phyloP scores from a whole-genome alignment of 2,113 vertebrate genomes.

The Corydoras sp. region DNA sequence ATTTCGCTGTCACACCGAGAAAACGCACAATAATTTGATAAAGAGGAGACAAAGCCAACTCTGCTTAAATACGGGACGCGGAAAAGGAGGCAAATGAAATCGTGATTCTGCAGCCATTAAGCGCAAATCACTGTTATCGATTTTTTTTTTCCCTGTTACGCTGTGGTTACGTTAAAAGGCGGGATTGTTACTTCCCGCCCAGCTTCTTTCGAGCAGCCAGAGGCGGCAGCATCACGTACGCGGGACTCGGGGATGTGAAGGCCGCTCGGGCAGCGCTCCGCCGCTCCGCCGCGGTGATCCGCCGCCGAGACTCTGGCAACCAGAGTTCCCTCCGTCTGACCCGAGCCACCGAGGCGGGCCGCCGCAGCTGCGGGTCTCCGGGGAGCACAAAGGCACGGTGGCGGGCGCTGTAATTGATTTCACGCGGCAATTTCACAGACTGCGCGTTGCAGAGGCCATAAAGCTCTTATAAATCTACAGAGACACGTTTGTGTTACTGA shows the following conservation, averaged over 20 bases:
- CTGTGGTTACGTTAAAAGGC: constrained; percentile 19
- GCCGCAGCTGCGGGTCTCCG: constrained; percentile 49
- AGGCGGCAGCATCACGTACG: constrained; percentile 60
- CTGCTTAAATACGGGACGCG: too few relatives aligned
- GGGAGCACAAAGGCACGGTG: constrained; percentile 27
- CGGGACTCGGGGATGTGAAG: constrained; percentile 62
- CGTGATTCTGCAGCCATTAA: too few relatives aligned
- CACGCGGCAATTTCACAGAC: constrained; percentile 21
- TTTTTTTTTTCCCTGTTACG: constrained; percentile 45
- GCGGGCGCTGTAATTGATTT: constrained; percentile 46
- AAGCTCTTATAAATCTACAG: background rate
- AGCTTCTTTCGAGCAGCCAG: constrained; percentile 51
- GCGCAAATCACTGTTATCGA: too few relatives aligned
- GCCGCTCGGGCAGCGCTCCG: constrained; percentile 44
- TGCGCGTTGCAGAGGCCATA: constrained; percentile 5
- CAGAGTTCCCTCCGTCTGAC: constrained; percentile 47
- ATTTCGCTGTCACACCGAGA: too few relatives aligned
- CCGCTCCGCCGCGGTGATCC: constrained; percentile 48
- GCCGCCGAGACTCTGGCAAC: constrained; percentile 46
- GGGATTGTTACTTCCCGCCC: constrained; percentile 25
- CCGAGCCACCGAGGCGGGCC: constrained; percentile 35
- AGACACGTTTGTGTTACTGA: too few relatives aligned
- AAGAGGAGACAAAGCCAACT: too few relatives aligned
- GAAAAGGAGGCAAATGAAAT: too few relatives aligned
- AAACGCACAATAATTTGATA: too few relatives aligned